These are phyloP conservation scores for Nycticebus coucang DNA, from an alignment of 2,113 vertebrate genomes.

Conservation along the genomic window DNA sequence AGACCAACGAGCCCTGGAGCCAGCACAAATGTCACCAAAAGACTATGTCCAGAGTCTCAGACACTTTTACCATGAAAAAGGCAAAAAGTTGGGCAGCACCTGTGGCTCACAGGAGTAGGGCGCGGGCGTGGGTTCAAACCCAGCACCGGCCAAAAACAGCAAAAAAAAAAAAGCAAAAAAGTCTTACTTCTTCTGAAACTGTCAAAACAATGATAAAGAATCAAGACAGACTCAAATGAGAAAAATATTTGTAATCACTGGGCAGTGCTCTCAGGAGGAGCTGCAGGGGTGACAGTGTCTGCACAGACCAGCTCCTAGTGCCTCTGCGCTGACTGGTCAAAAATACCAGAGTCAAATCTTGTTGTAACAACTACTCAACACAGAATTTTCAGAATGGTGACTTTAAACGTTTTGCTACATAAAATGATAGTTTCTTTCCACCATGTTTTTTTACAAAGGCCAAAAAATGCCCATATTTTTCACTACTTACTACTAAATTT, in stretches of 20 bases:
- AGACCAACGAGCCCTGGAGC: not conserved
- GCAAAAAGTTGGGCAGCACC: no score
- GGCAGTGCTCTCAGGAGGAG: rapidly evolving
- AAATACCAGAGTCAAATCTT: rapidly evolving
- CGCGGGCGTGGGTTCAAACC: no score
- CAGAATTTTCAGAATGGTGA: not conserved
- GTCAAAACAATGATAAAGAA: not conserved
- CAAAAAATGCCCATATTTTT: not conserved
- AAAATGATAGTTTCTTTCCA: not conserved
- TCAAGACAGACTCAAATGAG: not conserved
- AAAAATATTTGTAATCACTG: not conserved
- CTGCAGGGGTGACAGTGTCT: rapidly evolving
- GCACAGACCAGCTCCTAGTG: not conserved
- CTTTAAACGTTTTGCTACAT: not conserved
- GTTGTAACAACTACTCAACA: not conserved
- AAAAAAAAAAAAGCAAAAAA: not conserved
- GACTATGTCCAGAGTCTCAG: no score
- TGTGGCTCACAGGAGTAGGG: no score
- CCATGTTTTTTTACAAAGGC: not conserved
- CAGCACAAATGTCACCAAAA: not conserved
- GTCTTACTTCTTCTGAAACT: not conserved
- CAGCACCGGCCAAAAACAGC: no score
- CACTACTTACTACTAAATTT: not conserved
- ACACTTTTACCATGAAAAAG: not conserved
- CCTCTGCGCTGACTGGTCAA: rapidly evolving